These are phyloP conservation scores for Sinodicranocentrus sp. DNA, from an alignment of 2,888 invertebrate genomes.

Conservation along the genomic window DNA sequence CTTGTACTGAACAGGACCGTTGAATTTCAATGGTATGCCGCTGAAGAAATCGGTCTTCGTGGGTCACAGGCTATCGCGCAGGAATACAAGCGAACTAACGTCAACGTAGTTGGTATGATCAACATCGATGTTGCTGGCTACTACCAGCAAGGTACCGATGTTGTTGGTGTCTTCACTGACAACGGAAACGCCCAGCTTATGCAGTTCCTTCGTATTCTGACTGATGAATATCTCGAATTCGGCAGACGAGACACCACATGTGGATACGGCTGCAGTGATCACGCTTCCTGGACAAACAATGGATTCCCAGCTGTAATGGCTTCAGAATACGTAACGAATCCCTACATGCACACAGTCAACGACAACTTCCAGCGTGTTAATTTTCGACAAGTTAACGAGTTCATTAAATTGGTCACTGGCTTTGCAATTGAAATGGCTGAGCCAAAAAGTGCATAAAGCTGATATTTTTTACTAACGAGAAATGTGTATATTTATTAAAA, in stretches of 20 bases:
- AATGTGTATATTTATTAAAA: no score
- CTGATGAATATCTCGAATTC: slow-evolving; percentile 42
- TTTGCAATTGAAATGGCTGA: slow-evolving; percentile 52
- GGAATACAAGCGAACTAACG: slow-evolving; percentile 12
- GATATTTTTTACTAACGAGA: no score
- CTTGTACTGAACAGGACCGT: slow-evolving; percentile 47
- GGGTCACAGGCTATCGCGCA: slow-evolving; percentile 50
- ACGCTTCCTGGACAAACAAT: slow-evolving; percentile 41
- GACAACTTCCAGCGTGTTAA: slow-evolving; percentile 52
- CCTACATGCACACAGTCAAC: slow-evolving; percentile 41
- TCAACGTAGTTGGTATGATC: slow-evolving; percentile 49
- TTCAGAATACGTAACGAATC: neutral
- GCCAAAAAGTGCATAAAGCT: no score
- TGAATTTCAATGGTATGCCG: slow-evolving; percentile 69
- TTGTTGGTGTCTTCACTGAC: slow-evolving; percentile 45
- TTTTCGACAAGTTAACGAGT: slow-evolving; percentile 49
- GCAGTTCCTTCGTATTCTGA: slow-evolving; percentile 30
- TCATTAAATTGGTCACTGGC: slow-evolving; percentile 50
- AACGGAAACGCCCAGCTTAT: slow-evolving; percentile 20
- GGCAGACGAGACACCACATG: slow-evolving; percentile 14
- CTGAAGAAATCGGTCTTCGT: slow-evolving; percentile 60
- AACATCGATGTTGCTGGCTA: slow-evolving; percentile 64
- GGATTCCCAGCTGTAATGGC: slow-evolving; percentile 50
- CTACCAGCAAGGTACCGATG: neutral
- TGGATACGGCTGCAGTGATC: slow-evolving; percentile 62